These are phyloP conservation scores for Muschampia plurimacula DNA, from an alignment of 2,888 invertebrate genomes.

Conservation along the genomic window DNA sequence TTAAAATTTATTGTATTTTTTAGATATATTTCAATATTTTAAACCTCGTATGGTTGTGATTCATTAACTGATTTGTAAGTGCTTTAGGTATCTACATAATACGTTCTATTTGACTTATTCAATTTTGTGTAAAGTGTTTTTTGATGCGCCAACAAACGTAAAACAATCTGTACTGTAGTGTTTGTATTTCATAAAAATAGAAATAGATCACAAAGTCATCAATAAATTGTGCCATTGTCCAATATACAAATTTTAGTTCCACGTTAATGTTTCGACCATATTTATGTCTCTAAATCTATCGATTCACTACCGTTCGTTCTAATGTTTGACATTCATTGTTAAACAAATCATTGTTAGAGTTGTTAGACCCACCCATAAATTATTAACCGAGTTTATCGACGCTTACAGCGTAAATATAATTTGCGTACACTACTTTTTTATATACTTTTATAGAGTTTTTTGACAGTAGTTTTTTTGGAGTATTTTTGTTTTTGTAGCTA, in stretches of 20 bases:
- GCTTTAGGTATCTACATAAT: too few relatives aligned
- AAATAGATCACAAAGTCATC: too few relatives aligned
- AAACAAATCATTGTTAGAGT: constrained; percentile 7
- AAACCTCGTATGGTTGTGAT: too few relatives aligned
- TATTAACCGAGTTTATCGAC: background rate
- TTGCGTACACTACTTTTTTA: background rate
- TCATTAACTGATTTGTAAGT: too few relatives aligned
- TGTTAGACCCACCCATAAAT: constrained; percentile 11
- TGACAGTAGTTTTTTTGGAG: too few relatives aligned
- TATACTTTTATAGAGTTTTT: background rate
- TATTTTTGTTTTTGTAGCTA: background rate
- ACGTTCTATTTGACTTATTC: too few relatives aligned
- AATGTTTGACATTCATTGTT: constrained; percentile 13
- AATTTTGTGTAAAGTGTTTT: too few relatives aligned
- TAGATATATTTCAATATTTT: background rate
- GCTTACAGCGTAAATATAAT: background rate
- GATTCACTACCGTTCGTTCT: background rate
- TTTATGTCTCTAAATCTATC: background rate
- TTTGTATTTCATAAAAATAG: too few relatives aligned
- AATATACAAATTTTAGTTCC: too few relatives aligned
- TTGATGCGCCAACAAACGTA: too few relatives aligned
- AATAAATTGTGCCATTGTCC: too few relatives aligned
- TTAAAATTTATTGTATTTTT: background rate
- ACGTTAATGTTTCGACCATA: background rate
- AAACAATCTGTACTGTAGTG: too few relatives aligned